Evolutionary conservation across 2,888 invertebrate species (phyloP), one percentile per base, ranked within the genome.

Genomic region (Gastrophysa polygoni): DNA sequence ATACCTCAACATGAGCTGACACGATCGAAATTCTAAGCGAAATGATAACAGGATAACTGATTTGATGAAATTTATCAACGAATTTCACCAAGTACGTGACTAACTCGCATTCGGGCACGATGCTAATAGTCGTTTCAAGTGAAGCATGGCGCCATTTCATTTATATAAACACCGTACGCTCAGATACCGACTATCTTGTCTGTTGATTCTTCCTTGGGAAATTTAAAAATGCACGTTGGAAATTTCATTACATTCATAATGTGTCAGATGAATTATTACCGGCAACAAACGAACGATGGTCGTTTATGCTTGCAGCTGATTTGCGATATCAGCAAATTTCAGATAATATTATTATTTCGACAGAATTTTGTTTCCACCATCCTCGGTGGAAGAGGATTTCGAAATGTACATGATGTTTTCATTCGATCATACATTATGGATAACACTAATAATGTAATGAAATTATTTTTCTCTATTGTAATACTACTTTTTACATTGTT

Each of bases 141-240:
- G 82, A 82, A 74, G 78, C 77, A 81, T 81, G 80, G 79, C 79
- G 80, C 80, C 80, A 81, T 82, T 82, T 80, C 81, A 82, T 81
- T 81, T 81, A 81, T 81, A 81, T 81, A 81, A 82, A 82, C 81
- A 81, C 75, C 73, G 77, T 77, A 76, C 73, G 73, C 74, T 61
- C 69, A 66, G 72, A 54, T 54, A 54, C 72, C 71, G 73, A 74
- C 75, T 76, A 75, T 74, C 67, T 67, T 62, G 67, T 67, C 67
- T 64, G 67, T 72, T 73, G 71, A 73, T 73, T 73, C 70, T 73
- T 73, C 67, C 60, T 63, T 62, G 64, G 60, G 59, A 67, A 67
- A 62, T 61, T 60, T 62, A 61, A 64, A 67, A 67, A 62, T 55
- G 34, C 61, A 46, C 32, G 60, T 55, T 60, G 62, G 57, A 44